Base-by-base conservation (phyloP, 2,888 invertebrate species). In the Leptinotarsa peninsularis region DNA sequence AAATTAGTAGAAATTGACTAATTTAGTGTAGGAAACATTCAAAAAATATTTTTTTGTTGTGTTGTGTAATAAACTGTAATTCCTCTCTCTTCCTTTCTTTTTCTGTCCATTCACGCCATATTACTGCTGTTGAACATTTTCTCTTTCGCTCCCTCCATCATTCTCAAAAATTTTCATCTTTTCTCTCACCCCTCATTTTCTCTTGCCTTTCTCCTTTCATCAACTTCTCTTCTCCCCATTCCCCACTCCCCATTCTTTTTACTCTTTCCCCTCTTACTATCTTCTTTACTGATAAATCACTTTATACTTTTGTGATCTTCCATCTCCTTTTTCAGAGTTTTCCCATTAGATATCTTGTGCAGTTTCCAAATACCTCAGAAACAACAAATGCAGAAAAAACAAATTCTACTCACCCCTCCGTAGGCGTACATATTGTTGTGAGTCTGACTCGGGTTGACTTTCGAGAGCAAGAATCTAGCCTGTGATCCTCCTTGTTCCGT, bases 391-490 rank as follows among this genome's bases (percentile, higher is more conserved):
- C 17, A 23, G 14, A 13, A 14, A 58, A 27, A 58, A 23, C 4
- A 23, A 18, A 4, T 21, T 72, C 69, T 80, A 93, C 94, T 93
- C 89, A 95, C 95, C 92, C 95, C 95, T 85, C 96, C 96, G 88
- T 97, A 98, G 60, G 96, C 95, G 89, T 97, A 98, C 96, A 96
- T 97, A 89, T 98, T 99, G 91, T 99, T 99, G 90, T 99, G 99
- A 21, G 99, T 99, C 88, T 98, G 96, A 84, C 99, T 99, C n/a
- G 99, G 99, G 89, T 99, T 99, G 76, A 99, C 99, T 92, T 99
- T 99, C 23, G 98, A 98, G 73, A 99, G 90, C 82, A 99, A 91
- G 90, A 99, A 99, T 81, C 99, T 93, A 17, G 99, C 98, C 93
- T 99, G 99, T 1, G 98, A 98, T 15, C 98, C 99, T n/a, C 98